These are phyloP conservation scores for Herminia tarsipennalis DNA, from an alignment of 2,888 invertebrate species.

Conservation along the genomic window DNA sequence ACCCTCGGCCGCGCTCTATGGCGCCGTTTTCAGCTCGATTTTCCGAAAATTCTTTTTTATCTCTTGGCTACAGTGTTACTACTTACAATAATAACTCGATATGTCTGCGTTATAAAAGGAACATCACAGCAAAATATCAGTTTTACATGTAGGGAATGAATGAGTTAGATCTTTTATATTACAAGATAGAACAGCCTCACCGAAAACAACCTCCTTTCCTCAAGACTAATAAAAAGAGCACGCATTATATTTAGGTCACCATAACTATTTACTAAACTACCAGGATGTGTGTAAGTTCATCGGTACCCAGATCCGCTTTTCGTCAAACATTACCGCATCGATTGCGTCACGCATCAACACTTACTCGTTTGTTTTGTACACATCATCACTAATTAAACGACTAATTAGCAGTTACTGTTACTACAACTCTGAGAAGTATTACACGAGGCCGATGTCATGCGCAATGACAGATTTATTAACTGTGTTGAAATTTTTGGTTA, in stretches of 20 bases:
- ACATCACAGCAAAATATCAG: too few species aligned
- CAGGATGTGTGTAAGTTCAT: conserved; percentile 31
- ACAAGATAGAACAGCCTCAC: too few species aligned
- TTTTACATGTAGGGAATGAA: too few species aligned
- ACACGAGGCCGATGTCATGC: background rate
- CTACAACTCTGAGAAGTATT: conserved; percentile 2
- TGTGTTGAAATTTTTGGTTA: background rate
- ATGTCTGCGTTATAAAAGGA: too few species aligned
- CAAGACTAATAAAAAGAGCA: background rate
- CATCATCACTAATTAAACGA: conserved; percentile 36
- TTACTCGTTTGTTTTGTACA: conserved; percentile 20
- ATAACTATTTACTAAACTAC: too few species aligned
- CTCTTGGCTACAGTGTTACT: too few species aligned
- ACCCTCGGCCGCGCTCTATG: too few species aligned
- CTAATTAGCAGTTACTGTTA: conserved; percentile 7
- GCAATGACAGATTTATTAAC: background rate
- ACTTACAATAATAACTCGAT: too few species aligned
- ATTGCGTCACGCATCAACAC: conserved; percentile 30
- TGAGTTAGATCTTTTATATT: too few species aligned
- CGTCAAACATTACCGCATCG: conserved; percentile 24
- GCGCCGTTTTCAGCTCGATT: too few species aligned
- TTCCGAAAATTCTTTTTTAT: too few species aligned
- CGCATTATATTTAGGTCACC: too few species aligned
- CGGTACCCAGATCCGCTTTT: conserved; percentile 27
- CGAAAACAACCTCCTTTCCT: background rate